Base-by-base conservation (phyloP, 2,113 vertebrate species). In the Xiphophorus hellerii region DNA sequence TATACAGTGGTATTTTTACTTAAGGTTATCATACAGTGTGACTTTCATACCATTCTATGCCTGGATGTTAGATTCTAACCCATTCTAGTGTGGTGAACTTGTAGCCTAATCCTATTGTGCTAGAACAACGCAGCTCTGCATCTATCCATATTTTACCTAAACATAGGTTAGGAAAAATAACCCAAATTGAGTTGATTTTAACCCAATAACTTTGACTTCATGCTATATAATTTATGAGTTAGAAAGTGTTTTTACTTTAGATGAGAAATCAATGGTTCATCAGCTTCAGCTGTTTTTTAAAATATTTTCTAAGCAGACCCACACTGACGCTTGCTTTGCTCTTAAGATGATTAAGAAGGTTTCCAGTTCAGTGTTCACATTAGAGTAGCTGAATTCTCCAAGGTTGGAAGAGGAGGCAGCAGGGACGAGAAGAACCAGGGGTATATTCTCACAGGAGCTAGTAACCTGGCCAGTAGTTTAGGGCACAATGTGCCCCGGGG, bases 341-440 rank as follows among this genome's bases (percentile, higher is more conserved):
- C 83, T 86, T 84, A 88, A 88, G 70, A 93, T 93, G 90, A 95
- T 94, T 90, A 92, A 92, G 87, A 87, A 84, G 73, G 81, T 78
- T 69, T 83, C 82, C 74, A 84, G 86, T 83, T 84, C 87, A 61
- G 17, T 77, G 70, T 74, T 82, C 89, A 92, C 90, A 90, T 78
- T 33, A 72, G 61, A 35, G 65, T 60, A 39, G 85, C 69, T 86
- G 71, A 90, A 92, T 82, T 92, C 92, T 92, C 90, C 85, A 78
- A 85, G 76, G 85, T 71, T 81, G 42, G 29, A 73, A 67, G 42
- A 80, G 69, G 81, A 81, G 76, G 51, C 35, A 54, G 28, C 5
- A 2, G 29, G 44, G 66, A 51, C 66, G 42, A 72, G 39, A 70
- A 71, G 69, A 73, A 73, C 69, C 33, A 85, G 78, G 76, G 77